These are phyloP conservation scores for Apis laboriosa DNA, from an alignment of 1,140 invertebrate species.

Conservation along the genomic window DNA sequence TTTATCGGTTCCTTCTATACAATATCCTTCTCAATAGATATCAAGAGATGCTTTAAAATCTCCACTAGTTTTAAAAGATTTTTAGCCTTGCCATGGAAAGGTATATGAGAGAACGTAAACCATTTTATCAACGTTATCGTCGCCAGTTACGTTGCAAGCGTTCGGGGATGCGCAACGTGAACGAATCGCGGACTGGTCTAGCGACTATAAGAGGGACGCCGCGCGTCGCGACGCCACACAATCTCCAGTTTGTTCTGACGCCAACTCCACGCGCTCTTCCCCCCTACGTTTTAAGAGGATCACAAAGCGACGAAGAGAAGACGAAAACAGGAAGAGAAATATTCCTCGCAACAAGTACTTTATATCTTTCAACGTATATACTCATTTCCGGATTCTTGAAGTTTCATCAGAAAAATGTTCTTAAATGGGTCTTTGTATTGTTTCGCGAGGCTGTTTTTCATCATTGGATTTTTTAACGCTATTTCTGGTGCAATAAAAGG, in stretches of 20 bases:
- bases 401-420: neutral
- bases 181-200: slow-evolving; percentile 64
- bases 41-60: too few relatives aligned
- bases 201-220: slow-evolving; percentile 75
- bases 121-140: slow-evolving; percentile 44
- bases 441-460: slow-evolving; percentile 18
- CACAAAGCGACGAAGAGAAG: neutral
- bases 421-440: neutral
- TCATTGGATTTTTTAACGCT: slow-evolving; percentile 7
- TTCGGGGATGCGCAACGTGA: slow-evolving; percentile 73
- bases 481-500: slow-evolving; percentile 36
- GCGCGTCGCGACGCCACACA: slow-evolving; percentile 75
- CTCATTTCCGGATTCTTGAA: neutral
- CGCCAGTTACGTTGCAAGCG: slow-evolving; percentile 22
- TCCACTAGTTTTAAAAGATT: neutral
- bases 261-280: slow-evolving; percentile 27
- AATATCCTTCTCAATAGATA: neutral
- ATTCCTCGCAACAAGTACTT: neutral
- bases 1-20: neutral
- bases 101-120: neutral
- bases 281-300: neutral
- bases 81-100: neutral
- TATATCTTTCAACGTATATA: neutral
- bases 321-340: neutral
- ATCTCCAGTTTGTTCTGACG: slow-evolving; percentile 44